Evolutionary conservation across 1,140 invertebrate genomes (phyloP), one percentile per base, ranked within the genome.

Genomic region (Bombus pascuorum): DNA sequence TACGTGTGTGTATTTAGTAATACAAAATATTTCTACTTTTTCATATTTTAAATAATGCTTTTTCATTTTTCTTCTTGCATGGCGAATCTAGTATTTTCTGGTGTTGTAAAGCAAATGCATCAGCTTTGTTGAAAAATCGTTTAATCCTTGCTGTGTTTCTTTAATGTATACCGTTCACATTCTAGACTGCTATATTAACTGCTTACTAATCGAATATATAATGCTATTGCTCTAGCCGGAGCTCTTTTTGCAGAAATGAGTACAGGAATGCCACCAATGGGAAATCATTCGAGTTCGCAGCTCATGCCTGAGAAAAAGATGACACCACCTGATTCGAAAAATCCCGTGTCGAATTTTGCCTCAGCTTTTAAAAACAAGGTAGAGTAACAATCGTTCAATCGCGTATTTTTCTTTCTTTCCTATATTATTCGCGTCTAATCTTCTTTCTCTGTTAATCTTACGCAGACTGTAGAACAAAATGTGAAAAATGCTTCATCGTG

Each of bases 401-500:
- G 53, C 32, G 37, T 37, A 70, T 32, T 65, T n/a, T 25, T 32
- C 15, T 37, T 37, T 25, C 18, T 25, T 42, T 42, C 10, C 22
- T 22, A 8, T 66, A 53, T 53, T 53, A 53, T 8, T 18, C 47
- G 13, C 59, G 18, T 66, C 66, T 74, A n/a, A 66, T 59, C n/a
- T 62, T 65, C 59, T 76, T 59, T n/a, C 72, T 80, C 66, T 44
- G 22, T 89, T 71, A 72, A 9, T 39, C 8, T 47, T 82, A 25
- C 2, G 39, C 72, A 95, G 94, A 94, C 93, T 77, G 93, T 93
- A 81, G 97, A 97, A 86, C 96, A 97, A 86, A 97, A 98, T 94
- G 95, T 98, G 39, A 99, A 98, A 93, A 99, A 99, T 94, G 97
- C 98, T 32, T 98, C 97, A 81, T 98, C 98, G 0, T 99, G 98